These are phyloP conservation scores for Melanerpes aurifrons DNA, from an alignment of 2,113 vertebrate species.

Conservation along the genomic window DNA sequence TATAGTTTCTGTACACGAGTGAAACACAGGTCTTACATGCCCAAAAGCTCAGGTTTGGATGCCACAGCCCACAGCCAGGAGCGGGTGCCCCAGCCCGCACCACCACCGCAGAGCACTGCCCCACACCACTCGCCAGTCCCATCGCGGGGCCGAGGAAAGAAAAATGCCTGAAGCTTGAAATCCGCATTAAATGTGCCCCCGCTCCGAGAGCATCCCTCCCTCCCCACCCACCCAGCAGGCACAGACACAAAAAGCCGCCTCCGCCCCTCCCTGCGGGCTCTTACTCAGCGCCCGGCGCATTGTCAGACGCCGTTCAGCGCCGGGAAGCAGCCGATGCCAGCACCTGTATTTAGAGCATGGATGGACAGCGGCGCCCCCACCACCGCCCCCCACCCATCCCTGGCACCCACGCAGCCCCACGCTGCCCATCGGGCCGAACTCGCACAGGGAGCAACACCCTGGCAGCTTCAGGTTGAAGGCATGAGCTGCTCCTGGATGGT, in stretches of 20 bases:
- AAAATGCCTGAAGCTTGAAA: neutral
- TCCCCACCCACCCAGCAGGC: neutral
- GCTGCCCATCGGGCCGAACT: neutral
- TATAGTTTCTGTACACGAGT: neutral
- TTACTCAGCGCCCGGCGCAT: constrained; percentile 56
- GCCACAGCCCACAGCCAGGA: fast-evolving
- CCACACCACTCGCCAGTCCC: neutral
- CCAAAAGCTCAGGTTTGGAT: neutral
- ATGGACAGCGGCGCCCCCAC: neutral
- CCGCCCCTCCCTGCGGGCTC: neutral
- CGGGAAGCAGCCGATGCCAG: constrained; percentile 37
- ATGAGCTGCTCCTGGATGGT: fast-evolving
- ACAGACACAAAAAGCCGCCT: constrained; percentile 28
- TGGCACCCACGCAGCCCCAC: neutral
- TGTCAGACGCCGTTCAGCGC: constrained; percentile 47
- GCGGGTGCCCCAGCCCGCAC: neutral
- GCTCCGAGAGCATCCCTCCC: neutral
- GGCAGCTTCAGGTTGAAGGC: neutral
- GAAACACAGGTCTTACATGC: constrained; percentile 28
- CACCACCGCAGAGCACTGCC: neutral
- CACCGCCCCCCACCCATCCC: neutral
- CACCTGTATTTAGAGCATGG: neutral
- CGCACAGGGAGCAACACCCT: neutral
- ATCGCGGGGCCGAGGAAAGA: neutral
- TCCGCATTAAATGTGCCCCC: neutral